A percentile compares a stretch with the other conserved stretches of the same genome.
Conservation (phyloP, 2,113 vertebrate genomes). For the Cynopterus brachyotis region DNA sequence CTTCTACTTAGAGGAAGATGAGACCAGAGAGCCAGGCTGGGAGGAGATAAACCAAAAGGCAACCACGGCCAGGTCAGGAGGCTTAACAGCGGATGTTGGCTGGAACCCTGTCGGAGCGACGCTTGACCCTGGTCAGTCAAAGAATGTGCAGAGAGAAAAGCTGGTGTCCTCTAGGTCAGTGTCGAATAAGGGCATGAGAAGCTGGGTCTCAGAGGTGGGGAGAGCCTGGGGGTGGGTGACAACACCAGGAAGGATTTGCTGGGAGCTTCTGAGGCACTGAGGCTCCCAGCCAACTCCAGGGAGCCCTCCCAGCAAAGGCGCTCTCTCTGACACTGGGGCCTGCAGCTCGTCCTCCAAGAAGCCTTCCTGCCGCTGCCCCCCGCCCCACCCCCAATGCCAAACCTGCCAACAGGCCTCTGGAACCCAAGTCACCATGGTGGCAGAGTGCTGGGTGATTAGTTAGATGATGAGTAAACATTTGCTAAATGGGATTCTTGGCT, state of each 20-base stretch:
- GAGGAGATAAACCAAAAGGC: background rate
- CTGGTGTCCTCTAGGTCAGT: background rate
- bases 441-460: slow-evolving; percentile 31
- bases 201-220: background rate
- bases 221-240: background rate
- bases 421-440: background rate
- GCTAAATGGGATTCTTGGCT: slow-evolving; percentile 52
- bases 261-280: background rate
- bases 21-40: background rate
- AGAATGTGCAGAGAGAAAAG: background rate
- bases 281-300: background rate
- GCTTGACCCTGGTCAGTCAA: background rate
- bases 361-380: too few species aligned
- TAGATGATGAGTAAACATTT: slow-evolving; percentile 55
- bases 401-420: background rate
- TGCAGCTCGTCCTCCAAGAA: background rate
- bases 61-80: background rate
- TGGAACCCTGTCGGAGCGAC: background rate
- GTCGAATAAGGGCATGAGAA: background rate
- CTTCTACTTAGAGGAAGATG: slow-evolving; percentile 69
- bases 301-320: background rate
- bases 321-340: background rate
- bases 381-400: background rate
- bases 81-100: background rate
- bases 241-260: background rate